Evolutionary conservation across 2,113 vertebrate species (phyloP), one percentile per base, ranked within the genome.

Genomic region (Gallinago media): DNA sequence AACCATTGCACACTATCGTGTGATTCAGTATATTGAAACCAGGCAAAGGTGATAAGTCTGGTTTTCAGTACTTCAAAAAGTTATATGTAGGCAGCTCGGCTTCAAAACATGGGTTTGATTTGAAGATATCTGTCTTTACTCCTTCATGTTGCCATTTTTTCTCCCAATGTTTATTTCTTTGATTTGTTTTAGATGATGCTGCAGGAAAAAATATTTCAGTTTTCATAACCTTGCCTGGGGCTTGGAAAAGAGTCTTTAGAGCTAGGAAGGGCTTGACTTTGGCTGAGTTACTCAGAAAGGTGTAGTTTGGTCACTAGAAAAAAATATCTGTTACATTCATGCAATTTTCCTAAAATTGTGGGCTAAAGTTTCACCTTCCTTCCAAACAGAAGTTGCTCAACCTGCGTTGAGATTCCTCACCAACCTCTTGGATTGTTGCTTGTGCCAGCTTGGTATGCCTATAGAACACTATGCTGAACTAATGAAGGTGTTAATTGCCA

Each of bases 171-270:
- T 38, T 52, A 12, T 66, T 77, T 16, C 3, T 58, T 74, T 40
- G 10, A 11, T 40, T 63, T 71, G 12, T 26, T 85, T 79, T 55
- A 55, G 19, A 5, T 55, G 38, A 36, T 36, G 1, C 11, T 72
- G 13, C 8, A 46, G 21, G 29, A 68, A 71, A 40, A 78, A 31
- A 1, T 8, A 54, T 18, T 34, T 11, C 12, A 0, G 1, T 3
- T 31, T 66, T 44, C 31, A 32, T 12, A 46, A 2, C 10, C 19
- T 76, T 19, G 15, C 5, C 14, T 77, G 9, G 20, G 11, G 4
- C 2, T 25, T 76, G 49, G 46, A 61, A 61, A 78, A 52, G 2
- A 4, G 46, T 34, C 23, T 76, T 49, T 9, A 3, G 1, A 12
- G 8, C 25, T 42, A 26, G 32, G 20, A 44, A n/a, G 29, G 12